These are phyloP conservation scores for Agriopis leucophaearia DNA, from an alignment of 2,888 invertebrate genomes.

Conservation along the genomic window DNA sequence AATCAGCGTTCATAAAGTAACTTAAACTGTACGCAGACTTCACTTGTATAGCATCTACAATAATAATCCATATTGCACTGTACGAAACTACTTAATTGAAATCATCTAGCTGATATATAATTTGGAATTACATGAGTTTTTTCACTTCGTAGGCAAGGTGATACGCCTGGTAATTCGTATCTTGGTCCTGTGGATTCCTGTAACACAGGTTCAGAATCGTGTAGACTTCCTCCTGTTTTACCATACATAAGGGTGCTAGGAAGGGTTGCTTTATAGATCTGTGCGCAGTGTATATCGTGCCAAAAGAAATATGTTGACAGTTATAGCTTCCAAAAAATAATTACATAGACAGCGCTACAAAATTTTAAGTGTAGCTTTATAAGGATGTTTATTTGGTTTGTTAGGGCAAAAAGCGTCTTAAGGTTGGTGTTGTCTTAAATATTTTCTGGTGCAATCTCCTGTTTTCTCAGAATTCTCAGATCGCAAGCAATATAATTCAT, in stretches of 20 bases:
- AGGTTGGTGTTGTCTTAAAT: slow-evolving; percentile 3
- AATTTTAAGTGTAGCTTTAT: slow-evolving; percentile 48
- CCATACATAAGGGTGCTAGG: slow-evolving; percentile 44
- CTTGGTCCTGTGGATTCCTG: slow-evolving; percentile 95
- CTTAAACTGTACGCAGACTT: slow-evolving; percentile 51
- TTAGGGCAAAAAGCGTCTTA: slow-evolving; percentile 13
- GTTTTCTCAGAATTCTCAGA: slow-evolving; percentile 14
- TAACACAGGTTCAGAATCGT: slow-evolving; percentile 90
- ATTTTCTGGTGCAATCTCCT: slow-evolving; percentile 20
- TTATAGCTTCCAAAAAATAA: slow-evolving; percentile 45
- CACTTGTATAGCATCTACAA: slow-evolving; percentile 51
- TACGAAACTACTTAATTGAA: slow-evolving; percentile 67
- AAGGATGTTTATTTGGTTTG: slow-evolving; percentile 21
- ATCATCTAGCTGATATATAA: slow-evolving; percentile 78
- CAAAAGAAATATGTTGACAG: slow-evolving; percentile 48
- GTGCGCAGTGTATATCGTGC: slow-evolving; percentile 60
- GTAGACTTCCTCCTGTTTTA: slow-evolving; percentile 41
- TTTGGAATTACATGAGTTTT: slow-evolving; percentile 98
- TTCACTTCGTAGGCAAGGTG: slow-evolving; percentile 99
- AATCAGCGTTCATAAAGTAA: slow-evolving; percentile 29
- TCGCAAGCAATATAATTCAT: background rate
- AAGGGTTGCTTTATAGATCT: slow-evolving; percentile 35
- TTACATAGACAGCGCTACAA: slow-evolving; percentile 49
- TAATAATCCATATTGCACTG: slow-evolving; percentile 56
- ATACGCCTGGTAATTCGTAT: slow-evolving; percentile 98